Evolutionary conservation across 2,113 vertebrate genomes (phyloP).

Genomic region (Anguilla rostrata): DNA sequence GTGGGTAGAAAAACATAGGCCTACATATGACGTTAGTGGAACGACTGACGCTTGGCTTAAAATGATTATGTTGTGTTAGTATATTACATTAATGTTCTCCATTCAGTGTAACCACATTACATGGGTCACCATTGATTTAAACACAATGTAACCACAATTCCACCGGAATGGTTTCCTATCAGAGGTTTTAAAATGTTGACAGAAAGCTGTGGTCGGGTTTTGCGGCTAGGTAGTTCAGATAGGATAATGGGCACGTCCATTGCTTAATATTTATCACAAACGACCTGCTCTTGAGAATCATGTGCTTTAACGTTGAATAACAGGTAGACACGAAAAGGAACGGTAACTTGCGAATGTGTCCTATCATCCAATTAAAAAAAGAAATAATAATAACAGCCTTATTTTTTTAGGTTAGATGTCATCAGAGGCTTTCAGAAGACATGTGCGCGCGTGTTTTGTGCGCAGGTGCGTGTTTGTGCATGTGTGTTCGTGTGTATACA

Average conservation of each 20-base stretch:
- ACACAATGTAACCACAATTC: background rate
- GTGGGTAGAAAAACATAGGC: background rate
- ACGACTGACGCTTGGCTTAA: background rate
- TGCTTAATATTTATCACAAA: background rate
- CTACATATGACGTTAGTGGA: background rate
- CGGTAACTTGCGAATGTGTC: background rate
- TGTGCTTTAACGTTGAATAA: conserved; percentile 14
- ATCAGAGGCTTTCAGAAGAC: no score
- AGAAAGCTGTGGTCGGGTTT: background rate
- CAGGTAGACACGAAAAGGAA: background rate
- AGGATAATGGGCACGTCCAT: background rate
- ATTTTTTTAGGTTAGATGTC: no score
- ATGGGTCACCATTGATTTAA: background rate
- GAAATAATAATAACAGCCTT: no score
- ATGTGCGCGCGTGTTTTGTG: no score
- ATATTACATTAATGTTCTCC: background rate
- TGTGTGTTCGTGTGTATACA: no score
- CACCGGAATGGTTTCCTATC: background rate
- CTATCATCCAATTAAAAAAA: background rate
- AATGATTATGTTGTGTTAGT: background rate
- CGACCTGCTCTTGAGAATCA: background rate
- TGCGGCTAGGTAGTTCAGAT: background rate
- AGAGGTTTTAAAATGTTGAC: background rate
- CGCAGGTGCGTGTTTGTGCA: background rate
- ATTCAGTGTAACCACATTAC: background rate